Conservation (phyloP, 2,797 vertebrate species). For the Kryptopterus vitreolus region DNA sequence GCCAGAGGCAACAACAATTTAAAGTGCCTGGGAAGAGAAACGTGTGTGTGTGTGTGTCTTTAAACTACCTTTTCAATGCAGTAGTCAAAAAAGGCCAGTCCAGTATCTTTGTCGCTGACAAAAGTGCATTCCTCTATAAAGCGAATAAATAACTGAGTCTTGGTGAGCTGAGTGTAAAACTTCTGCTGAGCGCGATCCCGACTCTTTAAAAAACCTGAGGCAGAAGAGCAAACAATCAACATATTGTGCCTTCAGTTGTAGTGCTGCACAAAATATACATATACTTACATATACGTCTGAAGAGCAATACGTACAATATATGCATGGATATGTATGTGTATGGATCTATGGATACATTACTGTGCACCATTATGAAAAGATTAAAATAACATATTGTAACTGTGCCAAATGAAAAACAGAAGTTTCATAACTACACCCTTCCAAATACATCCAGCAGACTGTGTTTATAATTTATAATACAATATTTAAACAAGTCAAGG, state of each 20-base stretch:
- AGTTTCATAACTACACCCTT: background rate
- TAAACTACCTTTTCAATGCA: slow-evolving; percentile 91
- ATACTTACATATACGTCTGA: background rate
- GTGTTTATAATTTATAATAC: background rate
- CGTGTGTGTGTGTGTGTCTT: background rate
- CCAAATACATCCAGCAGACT: background rate
- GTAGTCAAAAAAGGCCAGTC: slow-evolving; percentile 97
- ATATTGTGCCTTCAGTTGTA: background rate
- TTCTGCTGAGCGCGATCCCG: slow-evolving; percentile 94
- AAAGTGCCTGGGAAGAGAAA: background rate
- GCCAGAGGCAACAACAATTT: slow-evolving; percentile 31
- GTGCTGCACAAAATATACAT: background rate
- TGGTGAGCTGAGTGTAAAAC: slow-evolving; percentile 92
- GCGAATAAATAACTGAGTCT: slow-evolving; percentile 98
- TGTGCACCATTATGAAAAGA: background rate
- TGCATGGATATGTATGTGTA: no score
- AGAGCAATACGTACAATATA: no score
- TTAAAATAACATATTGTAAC: background rate
- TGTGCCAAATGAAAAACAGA: background rate
- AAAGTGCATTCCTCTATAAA: slow-evolving; percentile 99
- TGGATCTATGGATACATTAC: background rate
- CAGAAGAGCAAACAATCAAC: background rate
- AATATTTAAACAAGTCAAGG: no score
- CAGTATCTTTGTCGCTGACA: slow-evolving; percentile 98
- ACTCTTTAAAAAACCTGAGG: slow-evolving; percentile 92